A percentile compares a stretch with the other conserved stretches of the same genome.
phyloP scores from a whole-genome alignment of 2,113 vertebrate genomes.

The Epinephelus lanceolatus region DNA sequence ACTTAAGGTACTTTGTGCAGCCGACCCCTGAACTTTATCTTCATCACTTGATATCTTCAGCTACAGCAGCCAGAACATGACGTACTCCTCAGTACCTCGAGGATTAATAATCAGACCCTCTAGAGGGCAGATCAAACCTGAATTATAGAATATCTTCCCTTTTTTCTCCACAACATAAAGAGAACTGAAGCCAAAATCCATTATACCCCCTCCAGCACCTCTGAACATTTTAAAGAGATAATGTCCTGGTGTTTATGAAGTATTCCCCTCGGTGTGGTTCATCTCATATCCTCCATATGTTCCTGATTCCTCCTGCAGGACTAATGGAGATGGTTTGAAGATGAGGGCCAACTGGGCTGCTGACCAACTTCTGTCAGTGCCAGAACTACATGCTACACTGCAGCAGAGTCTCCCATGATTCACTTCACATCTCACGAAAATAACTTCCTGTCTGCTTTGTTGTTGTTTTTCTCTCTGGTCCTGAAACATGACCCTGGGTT shows the following conservation, averaged over 20 bases:
- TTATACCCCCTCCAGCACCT: not conserved
- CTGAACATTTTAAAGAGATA: not conserved
- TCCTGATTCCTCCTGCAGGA: conserved; percentile 17
- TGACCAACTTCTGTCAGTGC: conserved; percentile 11
- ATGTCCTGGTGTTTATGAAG: not conserved
- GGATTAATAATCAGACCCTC: not conserved
- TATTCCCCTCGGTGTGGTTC: conserved; percentile 28
- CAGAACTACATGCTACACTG: conserved; percentile 4
- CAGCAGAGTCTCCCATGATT: too few species aligned
- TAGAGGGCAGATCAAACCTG: not conserved
- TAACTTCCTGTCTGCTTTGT: not conserved
- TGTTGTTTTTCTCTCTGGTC: not conserved
- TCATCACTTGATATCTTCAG: too few species aligned
- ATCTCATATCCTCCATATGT: conserved; percentile 35
- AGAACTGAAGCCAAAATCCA: not conserved
- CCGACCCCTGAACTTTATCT: too few species aligned
- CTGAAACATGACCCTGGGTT: too few species aligned
- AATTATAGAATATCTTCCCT: not conserved
- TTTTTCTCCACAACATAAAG: not conserved
- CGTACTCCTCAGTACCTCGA: not conserved
- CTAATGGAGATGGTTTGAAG: conserved; percentile 25
- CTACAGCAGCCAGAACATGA: too few species aligned
- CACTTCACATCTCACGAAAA: not conserved
- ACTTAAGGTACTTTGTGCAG: too few species aligned
- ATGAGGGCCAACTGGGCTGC: conserved; percentile 27